Percentiles rank a stretch among this genome's conserved stretches.
phyloP scores from a whole-genome alignment of 2,113 vertebrate species.

The Phrynosoma platyrhinos region DNA sequence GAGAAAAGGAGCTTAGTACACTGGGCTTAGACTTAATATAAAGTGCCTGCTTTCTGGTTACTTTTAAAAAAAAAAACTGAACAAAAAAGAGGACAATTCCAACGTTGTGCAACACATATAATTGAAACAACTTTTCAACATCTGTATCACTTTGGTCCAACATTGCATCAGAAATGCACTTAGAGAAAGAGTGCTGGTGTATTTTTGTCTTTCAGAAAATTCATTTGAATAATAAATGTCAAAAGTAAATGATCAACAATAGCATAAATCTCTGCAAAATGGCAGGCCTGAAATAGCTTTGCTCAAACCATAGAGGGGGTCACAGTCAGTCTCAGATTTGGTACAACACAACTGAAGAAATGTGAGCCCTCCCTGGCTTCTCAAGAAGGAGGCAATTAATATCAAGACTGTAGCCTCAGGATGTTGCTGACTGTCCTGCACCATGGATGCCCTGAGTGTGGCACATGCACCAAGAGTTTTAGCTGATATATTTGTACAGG shows the following conservation, averaged over 20 bases:
- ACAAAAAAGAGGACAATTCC: not conserved
- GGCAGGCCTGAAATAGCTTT: not conserved
- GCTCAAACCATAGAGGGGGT: not conserved
- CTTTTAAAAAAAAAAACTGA: not conserved
- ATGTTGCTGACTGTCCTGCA: not conserved
- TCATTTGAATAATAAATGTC: not conserved
- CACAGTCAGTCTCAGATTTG: not conserved
- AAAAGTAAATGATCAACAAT: too few species aligned
- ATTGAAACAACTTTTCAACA: not conserved
- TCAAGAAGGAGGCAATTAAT: not conserved
- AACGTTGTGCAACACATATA: conserved; percentile 2
- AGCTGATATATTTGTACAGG: not conserved
- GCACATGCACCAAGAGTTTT: not conserved
- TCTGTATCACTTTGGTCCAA: not conserved
- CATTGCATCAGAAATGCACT: not conserved
- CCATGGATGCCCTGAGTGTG: not conserved
- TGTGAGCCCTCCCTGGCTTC: not conserved
- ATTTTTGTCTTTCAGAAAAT: not conserved
- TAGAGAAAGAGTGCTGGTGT: not conserved
- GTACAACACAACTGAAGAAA: not conserved
- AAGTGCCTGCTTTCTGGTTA: not conserved
- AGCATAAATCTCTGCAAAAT: not conserved
- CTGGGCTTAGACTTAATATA: not conserved
- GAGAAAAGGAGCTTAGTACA: not conserved
- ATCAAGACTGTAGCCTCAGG: not conserved